Evolutionary conservation across 2,113 vertebrate genomes (phyloP).

Genomic region (Probosciger aterrimus): DNA sequence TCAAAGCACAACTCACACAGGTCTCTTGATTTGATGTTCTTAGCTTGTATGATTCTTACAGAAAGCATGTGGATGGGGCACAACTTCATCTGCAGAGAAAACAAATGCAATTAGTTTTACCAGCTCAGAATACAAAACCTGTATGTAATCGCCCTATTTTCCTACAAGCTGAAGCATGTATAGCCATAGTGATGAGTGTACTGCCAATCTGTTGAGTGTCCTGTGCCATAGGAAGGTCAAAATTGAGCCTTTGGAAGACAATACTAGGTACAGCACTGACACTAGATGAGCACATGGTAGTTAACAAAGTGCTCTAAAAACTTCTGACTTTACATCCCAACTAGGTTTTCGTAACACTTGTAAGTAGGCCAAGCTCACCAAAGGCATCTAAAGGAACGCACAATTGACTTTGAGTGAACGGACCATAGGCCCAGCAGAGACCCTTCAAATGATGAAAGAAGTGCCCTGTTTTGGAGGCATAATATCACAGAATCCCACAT

Average conservation of each 20-base stretch:
- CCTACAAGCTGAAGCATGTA: background rate
- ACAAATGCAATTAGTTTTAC: conserved; percentile 10
- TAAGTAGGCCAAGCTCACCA: background rate
- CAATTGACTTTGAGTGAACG: background rate
- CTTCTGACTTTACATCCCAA: background rate
- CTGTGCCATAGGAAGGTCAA: background rate
- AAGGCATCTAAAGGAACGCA: background rate
- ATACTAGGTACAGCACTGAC: background rate
- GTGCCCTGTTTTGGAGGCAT: background rate
- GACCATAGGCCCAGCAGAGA: background rate
- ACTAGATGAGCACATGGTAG: background rate
- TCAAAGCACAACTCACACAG: conserved; percentile 66
- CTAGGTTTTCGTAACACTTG: rapidly evolving
- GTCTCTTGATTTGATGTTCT: conserved; percentile 65
- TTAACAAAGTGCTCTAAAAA: background rate
- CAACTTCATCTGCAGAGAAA: conserved; percentile 57
- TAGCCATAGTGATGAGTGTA: background rate
- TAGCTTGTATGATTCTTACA: conserved; percentile 73
- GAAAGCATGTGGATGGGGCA: conserved; percentile 70
- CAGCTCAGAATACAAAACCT: background rate
- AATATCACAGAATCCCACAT: background rate
- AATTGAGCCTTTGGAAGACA: background rate
- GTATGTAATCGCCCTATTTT: background rate
- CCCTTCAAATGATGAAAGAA: background rate
- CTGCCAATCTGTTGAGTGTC: background rate